Percentiles rank a stretch among this genome's conserved stretches.
These are phyloP conservation scores for Picathartes gymnocephalus DNA, from an alignment of 2,113 vertebrate species.

Conservation along the genomic window DNA sequence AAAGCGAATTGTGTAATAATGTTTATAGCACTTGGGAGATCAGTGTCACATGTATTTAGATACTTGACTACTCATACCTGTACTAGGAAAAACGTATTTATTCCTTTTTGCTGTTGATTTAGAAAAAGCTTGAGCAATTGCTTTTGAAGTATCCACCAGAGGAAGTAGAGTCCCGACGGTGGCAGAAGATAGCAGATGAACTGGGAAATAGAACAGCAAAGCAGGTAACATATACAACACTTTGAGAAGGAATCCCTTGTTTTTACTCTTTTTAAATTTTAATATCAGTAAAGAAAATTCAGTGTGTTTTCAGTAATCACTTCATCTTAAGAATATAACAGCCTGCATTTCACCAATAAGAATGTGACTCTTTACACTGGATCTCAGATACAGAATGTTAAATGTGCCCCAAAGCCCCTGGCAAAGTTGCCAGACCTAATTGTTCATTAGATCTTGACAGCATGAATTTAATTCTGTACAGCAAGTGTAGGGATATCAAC, in stretches of 20 bases:
- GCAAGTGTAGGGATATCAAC: not conserved
- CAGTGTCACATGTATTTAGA: not conserved
- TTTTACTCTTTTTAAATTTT: not conserved
- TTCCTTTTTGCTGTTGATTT: not conserved
- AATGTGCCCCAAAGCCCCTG: not conserved
- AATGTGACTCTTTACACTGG: not conserved
- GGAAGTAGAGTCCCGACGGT: conserved; percentile 93
- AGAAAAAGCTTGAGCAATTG: conserved; percentile 97
- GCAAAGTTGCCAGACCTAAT: not conserved
- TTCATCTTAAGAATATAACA: not conserved
- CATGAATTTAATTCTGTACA: not conserved
- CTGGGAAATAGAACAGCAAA: conserved; percentile 95
- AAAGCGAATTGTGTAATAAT: not conserved
- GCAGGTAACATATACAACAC: conserved; percentile 77
- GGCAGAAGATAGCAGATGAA: conserved; percentile 98
- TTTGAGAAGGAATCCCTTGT: not conserved
- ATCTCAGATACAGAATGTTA: not conserved
- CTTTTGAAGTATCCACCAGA: conserved; percentile 95
- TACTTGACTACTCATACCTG: not conserved
- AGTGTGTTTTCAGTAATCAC: not conserved
- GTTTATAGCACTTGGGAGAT: not conserved
- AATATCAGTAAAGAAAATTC: not conserved
- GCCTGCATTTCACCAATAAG: not conserved
- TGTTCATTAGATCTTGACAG: not conserved
- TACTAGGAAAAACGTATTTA: not conserved